phyloP scores from a whole-genome alignment of 1,140 invertebrate genomes.

The Aphaenogaster rudis region DNA sequence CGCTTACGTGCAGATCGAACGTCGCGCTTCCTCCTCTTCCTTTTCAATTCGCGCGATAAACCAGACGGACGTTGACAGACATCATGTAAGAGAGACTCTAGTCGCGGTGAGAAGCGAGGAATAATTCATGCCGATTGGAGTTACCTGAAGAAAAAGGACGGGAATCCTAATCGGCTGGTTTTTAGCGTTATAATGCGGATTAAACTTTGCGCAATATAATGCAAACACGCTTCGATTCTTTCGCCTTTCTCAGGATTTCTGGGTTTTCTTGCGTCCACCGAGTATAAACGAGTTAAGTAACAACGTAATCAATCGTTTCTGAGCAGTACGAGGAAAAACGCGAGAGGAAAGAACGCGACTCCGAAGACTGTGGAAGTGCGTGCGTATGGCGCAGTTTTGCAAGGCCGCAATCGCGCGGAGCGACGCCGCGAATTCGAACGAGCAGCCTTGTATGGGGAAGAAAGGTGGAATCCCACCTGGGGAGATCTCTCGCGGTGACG shows the following conservation, averaged over 20 bases:
- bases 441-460: background rate
- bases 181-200: background rate
- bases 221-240: background rate
- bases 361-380: background rate
- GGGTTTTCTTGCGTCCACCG: background rate
- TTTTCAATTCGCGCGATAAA: conserved; percentile 34
- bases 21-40: conserved; percentile 9
- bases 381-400: background rate
- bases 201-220: background rate
- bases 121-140: background rate
- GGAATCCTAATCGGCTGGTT: background rate
- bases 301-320: conserved; percentile 22
- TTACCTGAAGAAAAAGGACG: background rate
- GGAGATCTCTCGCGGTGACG: conserved; percentile 1
- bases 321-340: conserved; percentile 5
- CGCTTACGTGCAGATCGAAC: conserved; percentile 39
- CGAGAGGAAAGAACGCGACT: background rate
- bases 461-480: background rate
- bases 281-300: conserved; percentile 12
- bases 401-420: background rate
- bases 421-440: background rate
- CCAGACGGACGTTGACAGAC: background rate
- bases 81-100: background rate
- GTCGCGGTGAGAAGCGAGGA: background rate
- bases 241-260: background rate